These are phyloP conservation scores for Hypomecis punctinalis DNA, from an alignment of 2,888 invertebrate genomes.

Conservation along the genomic window DNA sequence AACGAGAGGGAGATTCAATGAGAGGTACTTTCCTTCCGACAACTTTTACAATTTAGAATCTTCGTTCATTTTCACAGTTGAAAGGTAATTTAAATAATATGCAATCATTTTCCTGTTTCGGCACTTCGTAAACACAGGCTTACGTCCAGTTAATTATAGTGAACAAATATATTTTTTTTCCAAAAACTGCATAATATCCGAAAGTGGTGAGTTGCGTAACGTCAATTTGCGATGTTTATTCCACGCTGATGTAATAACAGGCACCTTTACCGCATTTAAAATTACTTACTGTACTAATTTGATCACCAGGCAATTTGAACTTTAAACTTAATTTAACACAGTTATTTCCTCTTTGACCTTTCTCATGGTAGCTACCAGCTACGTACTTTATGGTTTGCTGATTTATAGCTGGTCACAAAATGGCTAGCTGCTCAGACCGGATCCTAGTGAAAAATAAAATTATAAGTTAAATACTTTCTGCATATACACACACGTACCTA, in stretches of 20 bases:
- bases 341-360: no score
- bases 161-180: conserved; percentile 14
- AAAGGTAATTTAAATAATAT: neutral
- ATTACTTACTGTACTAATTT: neutral
- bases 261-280: conserved; percentile 32
- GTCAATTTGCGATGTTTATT: conserved; percentile 39
- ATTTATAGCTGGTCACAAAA: no score
- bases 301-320: conserved; percentile 13
- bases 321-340: conserved; percentile 13
- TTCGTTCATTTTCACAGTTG: neutral
- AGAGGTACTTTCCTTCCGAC: no score
- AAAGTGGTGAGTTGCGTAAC: conserved; percentile 41
- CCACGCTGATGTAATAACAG: conserved; percentile 39
- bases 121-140: neutral
- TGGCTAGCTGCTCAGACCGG: no score
- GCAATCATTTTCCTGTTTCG: conserved; percentile 15
- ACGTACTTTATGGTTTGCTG: no score
- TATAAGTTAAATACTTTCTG: no score
- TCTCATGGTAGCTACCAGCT: no score
- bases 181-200: conserved; percentile 35
- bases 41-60: neutral
- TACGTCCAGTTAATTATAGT: conserved; percentile 4
- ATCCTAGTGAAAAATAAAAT: no score
- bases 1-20: no score
- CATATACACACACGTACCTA: no score